Evolutionary conservation across 2,797 vertebrate genomes (phyloP).

Genomic region (Sparidentex hasta): DNA sequence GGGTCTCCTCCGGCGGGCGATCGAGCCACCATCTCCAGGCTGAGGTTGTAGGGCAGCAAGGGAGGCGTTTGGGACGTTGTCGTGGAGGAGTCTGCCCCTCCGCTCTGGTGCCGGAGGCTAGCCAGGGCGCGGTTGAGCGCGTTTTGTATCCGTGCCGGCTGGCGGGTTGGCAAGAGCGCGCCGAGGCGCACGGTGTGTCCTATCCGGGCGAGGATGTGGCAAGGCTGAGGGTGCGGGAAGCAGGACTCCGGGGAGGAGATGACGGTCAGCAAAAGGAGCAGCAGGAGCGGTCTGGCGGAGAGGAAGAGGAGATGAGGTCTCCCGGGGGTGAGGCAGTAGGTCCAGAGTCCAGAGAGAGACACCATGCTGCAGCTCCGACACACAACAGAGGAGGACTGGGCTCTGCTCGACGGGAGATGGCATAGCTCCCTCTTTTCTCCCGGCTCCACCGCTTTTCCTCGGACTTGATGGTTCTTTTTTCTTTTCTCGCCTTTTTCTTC

Average conservation of each 20-base stretch:
- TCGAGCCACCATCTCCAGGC: slow-evolving; percentile 90
- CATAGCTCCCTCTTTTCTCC: slow-evolving; percentile 81
- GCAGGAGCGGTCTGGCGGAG: slow-evolving; percentile 62
- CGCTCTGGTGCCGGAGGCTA: slow-evolving; percentile 81
- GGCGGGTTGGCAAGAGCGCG: slow-evolving; percentile 88
- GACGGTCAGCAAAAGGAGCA: slow-evolving; percentile 69
- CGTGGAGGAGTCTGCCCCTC: slow-evolving; percentile 66
- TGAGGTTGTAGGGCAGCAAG: slow-evolving; percentile 91
- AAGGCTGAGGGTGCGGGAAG: slow-evolving; percentile 89
- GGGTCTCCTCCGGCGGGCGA: slow-evolving; percentile 89
- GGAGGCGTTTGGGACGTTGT: slow-evolving; percentile 70
- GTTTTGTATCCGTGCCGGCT: slow-evolving; percentile 89
- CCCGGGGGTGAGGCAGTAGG: slow-evolving; percentile 77
- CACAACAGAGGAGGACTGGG: slow-evolving; percentile 81
- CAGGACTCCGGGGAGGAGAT: slow-evolving; percentile 80
- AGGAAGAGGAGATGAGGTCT: slow-evolving; percentile 73
- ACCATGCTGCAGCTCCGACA: slow-evolving; percentile 84
- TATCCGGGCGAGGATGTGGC: slow-evolving; percentile 86
- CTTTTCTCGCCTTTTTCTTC: slow-evolving; percentile 1
- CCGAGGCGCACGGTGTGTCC: slow-evolving; percentile 91
- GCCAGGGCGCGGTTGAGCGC: slow-evolving; percentile 89
- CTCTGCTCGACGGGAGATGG: slow-evolving; percentile 80
- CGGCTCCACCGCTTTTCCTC: slow-evolving; percentile 72
- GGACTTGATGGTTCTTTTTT: slow-evolving; percentile 74
- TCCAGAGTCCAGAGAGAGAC: slow-evolving; percentile 82